Percentiles rank a stretch among this genome's conserved stretches.
phyloP scores from a whole-genome alignment of 2,113 vertebrate genomes.

The Chionis minor region DNA sequence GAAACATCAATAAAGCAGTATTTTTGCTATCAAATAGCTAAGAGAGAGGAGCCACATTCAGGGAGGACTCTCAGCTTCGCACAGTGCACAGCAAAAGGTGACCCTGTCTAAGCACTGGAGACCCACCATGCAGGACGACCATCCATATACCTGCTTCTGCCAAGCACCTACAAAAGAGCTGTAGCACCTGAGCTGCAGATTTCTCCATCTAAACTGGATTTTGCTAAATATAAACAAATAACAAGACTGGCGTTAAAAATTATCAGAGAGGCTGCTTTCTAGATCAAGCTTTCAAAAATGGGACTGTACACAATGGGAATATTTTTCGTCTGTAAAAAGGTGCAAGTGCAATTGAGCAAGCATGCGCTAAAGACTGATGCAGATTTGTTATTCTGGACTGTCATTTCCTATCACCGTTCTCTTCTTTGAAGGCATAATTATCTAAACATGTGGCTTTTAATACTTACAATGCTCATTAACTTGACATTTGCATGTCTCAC shows the following conservation, averaged over 20 bases:
- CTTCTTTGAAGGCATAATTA: conserved; percentile 52
- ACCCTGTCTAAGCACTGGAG: background rate
- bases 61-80: background rate
- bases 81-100: background rate
- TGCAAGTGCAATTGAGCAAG: background rate
- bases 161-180: background rate
- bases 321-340: background rate
- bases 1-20: fast-evolving
- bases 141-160: background rate
- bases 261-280: background rate
- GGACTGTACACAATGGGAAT: fast-evolving
- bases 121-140: fast-evolving
- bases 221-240: background rate
- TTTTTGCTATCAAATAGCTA: background rate
- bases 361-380: background rate
- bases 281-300: background rate
- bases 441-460: conserved; percentile 47
- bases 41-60: background rate
- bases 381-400: conserved; percentile 49
- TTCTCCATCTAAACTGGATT: background rate
- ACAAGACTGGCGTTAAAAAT: fast-evolving
- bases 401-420: background rate
- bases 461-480: conserved; percentile 5
- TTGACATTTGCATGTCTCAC: background rate
- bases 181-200: background rate